A percentile compares a stretch with the other conserved stretches of the same genome.
Evolutionary conservation across 2,888 invertebrate genomes (phyloP).

Genomic region (Teleiodes luculella): DNA sequence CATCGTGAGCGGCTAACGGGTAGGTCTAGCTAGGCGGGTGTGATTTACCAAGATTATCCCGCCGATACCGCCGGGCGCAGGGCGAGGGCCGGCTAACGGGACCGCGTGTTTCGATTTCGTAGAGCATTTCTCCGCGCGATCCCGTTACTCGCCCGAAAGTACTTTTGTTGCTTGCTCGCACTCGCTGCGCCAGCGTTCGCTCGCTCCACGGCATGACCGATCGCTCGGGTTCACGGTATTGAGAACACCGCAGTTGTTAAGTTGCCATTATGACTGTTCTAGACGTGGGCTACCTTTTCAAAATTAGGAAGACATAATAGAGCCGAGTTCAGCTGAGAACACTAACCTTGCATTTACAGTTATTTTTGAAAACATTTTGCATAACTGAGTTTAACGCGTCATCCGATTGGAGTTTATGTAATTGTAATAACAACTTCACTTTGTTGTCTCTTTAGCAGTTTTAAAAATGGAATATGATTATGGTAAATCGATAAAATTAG

Average conservation of each 20-base stretch:
- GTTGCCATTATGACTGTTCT: slow-evolving; percentile 52
- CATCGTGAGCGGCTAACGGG: slow-evolving; percentile 15
- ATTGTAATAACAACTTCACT: slow-evolving; percentile 7
- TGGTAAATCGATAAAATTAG: slow-evolving; percentile 48
- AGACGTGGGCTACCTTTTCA: slow-evolving; percentile 59
- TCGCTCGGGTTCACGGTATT: slow-evolving; percentile 67
- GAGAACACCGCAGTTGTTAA: slow-evolving; percentile 57
- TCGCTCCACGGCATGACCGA: slow-evolving; percentile 53
- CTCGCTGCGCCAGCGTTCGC: slow-evolving; percentile 38
- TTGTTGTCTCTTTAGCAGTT: background rate
- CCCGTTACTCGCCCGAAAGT: slow-evolving; percentile 77
- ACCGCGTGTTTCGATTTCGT: slow-evolving; percentile 78
- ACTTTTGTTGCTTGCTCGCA: slow-evolving; percentile 64
- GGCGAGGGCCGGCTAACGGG: slow-evolving; percentile 74
- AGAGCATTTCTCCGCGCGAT: slow-evolving; percentile 75
- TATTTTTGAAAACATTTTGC: slow-evolving; percentile 27
- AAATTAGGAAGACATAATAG: slow-evolving; percentile 37
- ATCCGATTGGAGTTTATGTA: background rate
- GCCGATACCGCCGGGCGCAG: slow-evolving; percentile 37
- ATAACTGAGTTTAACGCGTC: slow-evolving; percentile 10
- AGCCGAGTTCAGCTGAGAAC: slow-evolving; percentile 34
- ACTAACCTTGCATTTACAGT: slow-evolving; percentile 33
- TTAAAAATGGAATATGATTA: slow-evolving; percentile 18
- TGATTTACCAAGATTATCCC: slow-evolving; percentile 69
- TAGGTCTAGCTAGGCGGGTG: slow-evolving; percentile 27